phyloP scores from a whole-genome alignment of 2,113 vertebrate genomes.

The Ophiodon elongatus region DNA sequence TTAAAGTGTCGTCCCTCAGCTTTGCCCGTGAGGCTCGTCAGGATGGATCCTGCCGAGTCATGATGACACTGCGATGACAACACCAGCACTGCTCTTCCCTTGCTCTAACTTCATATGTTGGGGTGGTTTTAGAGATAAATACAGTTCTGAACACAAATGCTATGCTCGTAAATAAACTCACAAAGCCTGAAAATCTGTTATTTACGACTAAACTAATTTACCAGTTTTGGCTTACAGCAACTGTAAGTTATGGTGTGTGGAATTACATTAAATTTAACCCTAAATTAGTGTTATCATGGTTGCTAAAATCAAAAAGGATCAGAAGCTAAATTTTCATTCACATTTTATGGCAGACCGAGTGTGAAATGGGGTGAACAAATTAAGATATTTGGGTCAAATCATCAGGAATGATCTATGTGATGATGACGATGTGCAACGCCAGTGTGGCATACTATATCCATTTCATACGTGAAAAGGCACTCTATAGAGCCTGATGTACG shows the following conservation, averaged over 20 bases:
- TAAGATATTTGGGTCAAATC: background rate
- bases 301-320: background rate
- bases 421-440: background rate
- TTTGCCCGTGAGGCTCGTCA: background rate
- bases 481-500: background rate
- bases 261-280: background rate
- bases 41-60: slow-evolving; percentile 13
- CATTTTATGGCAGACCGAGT: background rate
- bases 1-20: background rate
- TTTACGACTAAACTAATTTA: background rate
- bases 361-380: background rate
- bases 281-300: background rate
- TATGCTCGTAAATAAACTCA: background rate
- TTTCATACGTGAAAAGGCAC: background rate
- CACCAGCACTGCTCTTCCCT: background rate
- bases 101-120: background rate
- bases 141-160: background rate
- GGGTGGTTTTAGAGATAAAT: slow-evolving; percentile 8
- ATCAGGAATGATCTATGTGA: background rate
- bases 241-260: background rate
- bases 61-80: background rate
- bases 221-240: background rate
- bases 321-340: background rate
- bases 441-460: background rate
- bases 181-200: background rate